Evolutionary conservation across 2,797 vertebrate species (phyloP).

Genomic region (Macropus fuliginosus): DNA sequence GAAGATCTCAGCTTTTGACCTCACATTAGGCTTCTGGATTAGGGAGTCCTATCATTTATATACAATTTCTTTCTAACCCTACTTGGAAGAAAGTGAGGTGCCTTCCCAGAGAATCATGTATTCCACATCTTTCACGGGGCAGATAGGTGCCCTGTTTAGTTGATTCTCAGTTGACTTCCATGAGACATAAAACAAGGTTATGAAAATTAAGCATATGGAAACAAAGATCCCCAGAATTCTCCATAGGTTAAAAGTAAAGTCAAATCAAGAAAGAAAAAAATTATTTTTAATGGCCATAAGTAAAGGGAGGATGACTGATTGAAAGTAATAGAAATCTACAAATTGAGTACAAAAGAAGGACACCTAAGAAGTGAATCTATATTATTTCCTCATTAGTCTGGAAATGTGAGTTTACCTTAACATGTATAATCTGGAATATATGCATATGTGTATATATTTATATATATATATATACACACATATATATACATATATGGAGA

Average conservation of each 20-base stretch:
- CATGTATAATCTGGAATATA: background rate
- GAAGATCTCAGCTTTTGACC: background rate
- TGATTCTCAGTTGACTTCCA: background rate
- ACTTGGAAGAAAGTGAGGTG: background rate
- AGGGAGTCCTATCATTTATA: background rate
- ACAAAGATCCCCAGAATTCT: conserved; percentile 7
- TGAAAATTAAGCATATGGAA: background rate
- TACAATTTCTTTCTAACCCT: background rate
- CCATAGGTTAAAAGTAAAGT: background rate
- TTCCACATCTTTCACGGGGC: background rate
- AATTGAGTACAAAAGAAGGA: background rate
- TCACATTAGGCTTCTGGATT: background rate
- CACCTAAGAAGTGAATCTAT: background rate
- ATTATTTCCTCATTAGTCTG: background rate
- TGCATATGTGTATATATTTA: background rate
- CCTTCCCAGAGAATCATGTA: background rate
- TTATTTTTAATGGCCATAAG: background rate
- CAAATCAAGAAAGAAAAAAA: conserved; percentile 6
- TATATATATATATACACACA: no score
- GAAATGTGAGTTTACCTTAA: background rate
- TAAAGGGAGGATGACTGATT: background rate
- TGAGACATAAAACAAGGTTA: background rate
- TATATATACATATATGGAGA: background rate
- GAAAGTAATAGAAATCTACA: background rate
- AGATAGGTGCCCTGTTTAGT: background rate